Conservation (phyloP, 2,888 invertebrate genomes). For the Oscheius sp. region DNA sequence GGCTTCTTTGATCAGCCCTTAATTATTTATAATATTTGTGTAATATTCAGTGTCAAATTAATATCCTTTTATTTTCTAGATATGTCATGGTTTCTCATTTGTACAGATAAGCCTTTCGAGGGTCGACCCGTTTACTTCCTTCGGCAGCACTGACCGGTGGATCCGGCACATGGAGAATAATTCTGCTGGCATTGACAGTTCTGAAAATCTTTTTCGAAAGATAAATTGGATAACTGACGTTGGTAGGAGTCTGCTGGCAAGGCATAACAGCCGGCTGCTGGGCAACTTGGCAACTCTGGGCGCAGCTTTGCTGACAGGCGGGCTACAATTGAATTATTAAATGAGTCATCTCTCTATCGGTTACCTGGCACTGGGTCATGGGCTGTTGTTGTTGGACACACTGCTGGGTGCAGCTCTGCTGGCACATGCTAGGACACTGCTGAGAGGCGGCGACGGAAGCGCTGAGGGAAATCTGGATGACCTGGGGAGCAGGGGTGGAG, state of each 20-base stretch:
- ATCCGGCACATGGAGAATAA: slow-evolving; percentile 48
- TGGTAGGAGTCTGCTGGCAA: slow-evolving; percentile 43
- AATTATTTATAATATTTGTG: too few species aligned
- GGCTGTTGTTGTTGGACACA: slow-evolving; percentile 57
- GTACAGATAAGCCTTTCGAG: slow-evolving; percentile 14
- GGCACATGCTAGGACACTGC: slow-evolving; percentile 56
- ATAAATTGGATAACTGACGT: slow-evolving; percentile 5
- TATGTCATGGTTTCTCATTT: background rate
- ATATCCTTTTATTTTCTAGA: too few species aligned
- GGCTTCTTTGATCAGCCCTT: background rate
- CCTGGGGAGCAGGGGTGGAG: slow-evolving; percentile 28
- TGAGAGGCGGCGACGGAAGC: slow-evolving; percentile 48
- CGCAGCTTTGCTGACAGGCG: slow-evolving; percentile 53
- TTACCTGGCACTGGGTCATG: slow-evolving; percentile 41
- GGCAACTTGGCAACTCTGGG: slow-evolving; percentile 38
- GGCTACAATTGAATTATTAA: slow-evolving; percentile 40
- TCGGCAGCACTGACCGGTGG: slow-evolving; percentile 55
- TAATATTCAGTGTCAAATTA: too few species aligned
- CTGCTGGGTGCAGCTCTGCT: slow-evolving; percentile 53
- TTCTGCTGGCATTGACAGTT: slow-evolving; percentile 39
- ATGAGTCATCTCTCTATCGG: background rate
- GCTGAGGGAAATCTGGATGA: slow-evolving; percentile 46
- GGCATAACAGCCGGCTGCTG: slow-evolving; percentile 43
- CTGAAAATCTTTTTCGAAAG: slow-evolving; percentile 8
- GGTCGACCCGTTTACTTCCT: slow-evolving; percentile 44